phyloP scores from a whole-genome alignment of 2,888 invertebrate species.

The Cantharis lateralis region DNA sequence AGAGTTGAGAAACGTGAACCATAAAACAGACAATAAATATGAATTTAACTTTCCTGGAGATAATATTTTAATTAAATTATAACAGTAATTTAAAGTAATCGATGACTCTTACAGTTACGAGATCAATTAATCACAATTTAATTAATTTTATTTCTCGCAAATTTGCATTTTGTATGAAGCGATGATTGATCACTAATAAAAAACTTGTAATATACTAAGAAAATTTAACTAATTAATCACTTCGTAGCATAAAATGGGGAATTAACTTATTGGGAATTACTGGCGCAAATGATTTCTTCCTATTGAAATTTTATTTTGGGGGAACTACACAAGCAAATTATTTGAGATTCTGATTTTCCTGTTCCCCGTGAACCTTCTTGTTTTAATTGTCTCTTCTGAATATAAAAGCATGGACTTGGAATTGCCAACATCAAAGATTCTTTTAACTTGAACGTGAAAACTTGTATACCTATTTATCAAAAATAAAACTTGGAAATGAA shows the following conservation, averaged over 20 bases:
- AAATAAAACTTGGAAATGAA: slow-evolving; percentile 24
- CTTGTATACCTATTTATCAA: background rate
- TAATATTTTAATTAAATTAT: background rate
- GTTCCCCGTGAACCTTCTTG: background rate
- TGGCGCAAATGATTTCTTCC: background rate
- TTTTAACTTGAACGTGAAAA: background rate
- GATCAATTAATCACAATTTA: background rate
- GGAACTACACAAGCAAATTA: background rate
- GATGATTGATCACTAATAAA: background rate
- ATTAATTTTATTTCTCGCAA: no score
- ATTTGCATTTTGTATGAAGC: no score
- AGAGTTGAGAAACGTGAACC: background rate
- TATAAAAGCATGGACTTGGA: background rate
- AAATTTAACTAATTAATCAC: background rate
- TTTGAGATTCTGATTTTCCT: background rate
- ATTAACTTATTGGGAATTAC: background rate
- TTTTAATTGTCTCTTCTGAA: background rate
- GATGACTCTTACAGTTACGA: background rate
- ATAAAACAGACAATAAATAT: background rate
- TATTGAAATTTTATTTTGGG: background rate
- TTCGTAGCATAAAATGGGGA: background rate
- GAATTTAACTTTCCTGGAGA: background rate
- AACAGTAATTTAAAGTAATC: background rate
- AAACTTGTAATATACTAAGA: background rate
- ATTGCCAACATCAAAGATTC: background rate